These are phyloP conservation scores for crab-eating macaque (Macaca fascicularis) DNA, from an alignment of 2,113 vertebrate species.

Conservation along the genomic window DNA sequence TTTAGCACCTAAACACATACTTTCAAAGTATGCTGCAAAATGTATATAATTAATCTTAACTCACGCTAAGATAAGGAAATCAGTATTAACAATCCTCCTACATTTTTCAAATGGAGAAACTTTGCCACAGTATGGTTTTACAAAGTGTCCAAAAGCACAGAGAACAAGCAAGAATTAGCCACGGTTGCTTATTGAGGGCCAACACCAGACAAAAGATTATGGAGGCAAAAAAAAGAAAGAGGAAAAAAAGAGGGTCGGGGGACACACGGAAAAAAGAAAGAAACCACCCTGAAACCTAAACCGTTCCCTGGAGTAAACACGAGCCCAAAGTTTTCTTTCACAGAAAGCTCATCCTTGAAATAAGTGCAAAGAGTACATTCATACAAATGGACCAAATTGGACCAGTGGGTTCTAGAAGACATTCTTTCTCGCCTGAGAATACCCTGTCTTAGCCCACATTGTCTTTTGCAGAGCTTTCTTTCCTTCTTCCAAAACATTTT, in stretches of 20 bases:
- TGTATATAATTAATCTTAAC: constrained; percentile 44
- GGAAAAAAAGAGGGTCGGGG: neutral
- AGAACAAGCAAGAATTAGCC: neutral
- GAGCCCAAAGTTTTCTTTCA: neutral
- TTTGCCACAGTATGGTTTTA: neutral
- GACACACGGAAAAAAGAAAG: neutral
- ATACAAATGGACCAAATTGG: neutral
- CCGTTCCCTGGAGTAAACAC: neutral
- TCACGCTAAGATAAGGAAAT: neutral
- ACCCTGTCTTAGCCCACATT: neutral
- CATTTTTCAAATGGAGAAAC: constrained; percentile 14
- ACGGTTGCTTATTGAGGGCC: neutral
- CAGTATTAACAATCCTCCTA: neutral
- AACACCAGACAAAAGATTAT: neutral
- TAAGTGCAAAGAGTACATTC: neutral
- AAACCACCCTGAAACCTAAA: neutral
- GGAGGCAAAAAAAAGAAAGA: neutral
- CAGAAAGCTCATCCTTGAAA: neutral
- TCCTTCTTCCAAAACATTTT: neutral
- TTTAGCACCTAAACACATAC: neutral
- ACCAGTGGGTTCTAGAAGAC: neutral
- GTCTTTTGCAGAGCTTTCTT: neutral
- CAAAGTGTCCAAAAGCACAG: neutral
- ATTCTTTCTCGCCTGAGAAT: neutral
- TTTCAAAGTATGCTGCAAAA: neutral